Evolutionary conservation across 2,888 invertebrate species (phyloP).

Genomic region (Protula sp.): DNA sequence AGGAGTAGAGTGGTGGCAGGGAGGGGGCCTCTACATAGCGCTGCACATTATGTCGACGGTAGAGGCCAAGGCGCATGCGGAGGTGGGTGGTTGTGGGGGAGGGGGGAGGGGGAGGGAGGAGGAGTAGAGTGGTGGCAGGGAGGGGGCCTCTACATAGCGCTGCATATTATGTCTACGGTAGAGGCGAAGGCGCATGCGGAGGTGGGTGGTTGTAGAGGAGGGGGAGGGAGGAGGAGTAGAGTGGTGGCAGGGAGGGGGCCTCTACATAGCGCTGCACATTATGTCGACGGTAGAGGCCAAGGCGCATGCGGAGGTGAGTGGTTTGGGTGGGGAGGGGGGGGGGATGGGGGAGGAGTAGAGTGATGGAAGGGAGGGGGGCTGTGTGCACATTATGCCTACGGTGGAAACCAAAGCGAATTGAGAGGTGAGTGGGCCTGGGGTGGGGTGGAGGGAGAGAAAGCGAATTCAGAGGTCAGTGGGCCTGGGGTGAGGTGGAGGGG

Average conservation of each 20-base stretch:
- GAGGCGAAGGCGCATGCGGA: constrained; percentile 13
- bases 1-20: too few species aligned
- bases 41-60: constrained; percentile 23
- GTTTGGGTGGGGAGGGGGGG: too few species aligned
- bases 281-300: constrained; percentile 14
- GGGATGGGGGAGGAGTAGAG: too few species aligned
- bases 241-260: too few species aligned
- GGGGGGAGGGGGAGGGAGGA: too few species aligned
- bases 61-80: constrained; percentile 11
- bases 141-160: constrained; percentile 41
- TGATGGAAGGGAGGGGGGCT: too few species aligned
- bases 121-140: too few species aligned
- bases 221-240: neutral
- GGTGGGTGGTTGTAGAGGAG: constrained; percentile 2
- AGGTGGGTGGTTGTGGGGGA: too few species aligned
- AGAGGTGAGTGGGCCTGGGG: constrained; percentile 10
- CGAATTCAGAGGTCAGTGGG: constrained; percentile 13
- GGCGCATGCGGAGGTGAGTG: constrained; percentile 15
- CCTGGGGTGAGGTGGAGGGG: too few species aligned
- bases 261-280: constrained; percentile 36
- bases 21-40: constrained; percentile 42
- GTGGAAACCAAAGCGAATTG: constrained; percentile 13
- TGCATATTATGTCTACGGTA: constrained; percentile 22
- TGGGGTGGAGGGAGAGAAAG: neutral
- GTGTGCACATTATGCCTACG: constrained; percentile 26